Evolutionary conservation across 2,113 vertebrate species (phyloP).

Genomic region (Nycticebus coucang): DNA sequence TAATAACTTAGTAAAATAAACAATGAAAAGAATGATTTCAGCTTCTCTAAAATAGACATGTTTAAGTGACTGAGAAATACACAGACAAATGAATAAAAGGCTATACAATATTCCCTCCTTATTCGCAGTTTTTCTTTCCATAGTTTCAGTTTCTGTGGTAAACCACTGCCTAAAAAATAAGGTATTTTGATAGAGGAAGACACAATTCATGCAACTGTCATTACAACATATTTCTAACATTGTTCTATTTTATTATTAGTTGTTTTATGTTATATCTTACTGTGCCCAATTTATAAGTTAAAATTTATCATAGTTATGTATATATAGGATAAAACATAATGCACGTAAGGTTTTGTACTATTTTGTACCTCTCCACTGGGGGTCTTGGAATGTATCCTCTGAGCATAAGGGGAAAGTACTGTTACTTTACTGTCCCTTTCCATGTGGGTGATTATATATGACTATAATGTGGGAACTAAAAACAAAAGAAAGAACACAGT

Average conservation of each 20-base stretch:
- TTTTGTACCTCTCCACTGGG: not conserved
- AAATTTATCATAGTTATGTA: not conserved
- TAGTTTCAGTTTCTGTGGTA: too few species aligned
- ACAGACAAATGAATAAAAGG: not conserved
- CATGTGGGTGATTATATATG: not conserved
- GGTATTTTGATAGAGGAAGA: not conserved
- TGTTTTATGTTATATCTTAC: not conserved
- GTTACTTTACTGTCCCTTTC: not conserved
- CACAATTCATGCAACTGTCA: not conserved
- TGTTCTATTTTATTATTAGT: not conserved
- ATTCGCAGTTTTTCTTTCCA: too few species aligned
- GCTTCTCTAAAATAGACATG: not conserved
- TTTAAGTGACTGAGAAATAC: not conserved
- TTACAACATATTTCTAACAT: not conserved
- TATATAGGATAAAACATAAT: not conserved
- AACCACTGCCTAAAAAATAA: too few species aligned
- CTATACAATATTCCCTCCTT: not conserved
- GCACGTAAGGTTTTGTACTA: not conserved
- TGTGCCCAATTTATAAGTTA: not conserved
- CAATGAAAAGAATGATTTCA: not conserved
- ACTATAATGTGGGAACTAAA: slow-evolving; percentile 50
- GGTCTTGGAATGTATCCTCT: not conserved
- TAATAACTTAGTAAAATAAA: not conserved
- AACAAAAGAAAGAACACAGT: slow-evolving; percentile 86
- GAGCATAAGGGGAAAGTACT: not conserved